phyloP scores from a whole-genome alignment of 2,797 vertebrate species.

The Oreochromis grahami region DNA sequence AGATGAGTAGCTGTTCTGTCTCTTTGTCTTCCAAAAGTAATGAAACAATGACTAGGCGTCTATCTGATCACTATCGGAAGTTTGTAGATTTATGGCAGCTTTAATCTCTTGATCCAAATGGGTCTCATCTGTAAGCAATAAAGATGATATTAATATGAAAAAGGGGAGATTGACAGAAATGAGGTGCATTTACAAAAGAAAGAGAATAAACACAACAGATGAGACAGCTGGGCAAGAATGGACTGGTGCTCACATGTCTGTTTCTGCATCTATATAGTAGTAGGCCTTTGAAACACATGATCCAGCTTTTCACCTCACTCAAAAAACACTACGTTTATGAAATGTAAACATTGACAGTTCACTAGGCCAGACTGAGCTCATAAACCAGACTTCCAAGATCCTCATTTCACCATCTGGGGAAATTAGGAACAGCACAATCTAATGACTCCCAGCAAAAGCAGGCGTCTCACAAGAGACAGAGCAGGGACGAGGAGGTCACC shows the following conservation, averaged over 20 bases:
- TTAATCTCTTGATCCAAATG: slow-evolving; percentile 62
- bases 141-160: slow-evolving; percentile 67
- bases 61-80: slow-evolving; percentile 47
- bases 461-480: slow-evolving; percentile 6
- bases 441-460: slow-evolving; percentile 40
- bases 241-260: slow-evolving; percentile 8
- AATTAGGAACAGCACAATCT: slow-evolving; percentile 28
- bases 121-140: slow-evolving; percentile 71
- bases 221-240: background rate
- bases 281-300: slow-evolving; percentile 61
- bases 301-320: slow-evolving; percentile 54
- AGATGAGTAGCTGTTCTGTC: slow-evolving; percentile 59
- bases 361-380: slow-evolving; percentile 66
- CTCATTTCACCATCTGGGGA: slow-evolving; percentile 34
- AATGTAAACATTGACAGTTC: slow-evolving; percentile 77
- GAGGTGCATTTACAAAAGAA: slow-evolving; percentile 41
- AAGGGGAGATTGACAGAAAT: slow-evolving; percentile 60
- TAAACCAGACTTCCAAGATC: slow-evolving; percentile 54
- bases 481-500: background rate
- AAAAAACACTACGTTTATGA: slow-evolving; percentile 76
- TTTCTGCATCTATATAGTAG: slow-evolving; percentile 15
- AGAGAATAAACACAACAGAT: slow-evolving; percentile 4
- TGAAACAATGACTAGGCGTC: slow-evolving; percentile 46
- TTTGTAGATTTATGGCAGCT: slow-evolving; percentile 62
- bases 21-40: slow-evolving; percentile 56